These are phyloP conservation scores for Myotis davidii DNA, from an alignment of 2,113 vertebrate species.

Conservation along the genomic window DNA sequence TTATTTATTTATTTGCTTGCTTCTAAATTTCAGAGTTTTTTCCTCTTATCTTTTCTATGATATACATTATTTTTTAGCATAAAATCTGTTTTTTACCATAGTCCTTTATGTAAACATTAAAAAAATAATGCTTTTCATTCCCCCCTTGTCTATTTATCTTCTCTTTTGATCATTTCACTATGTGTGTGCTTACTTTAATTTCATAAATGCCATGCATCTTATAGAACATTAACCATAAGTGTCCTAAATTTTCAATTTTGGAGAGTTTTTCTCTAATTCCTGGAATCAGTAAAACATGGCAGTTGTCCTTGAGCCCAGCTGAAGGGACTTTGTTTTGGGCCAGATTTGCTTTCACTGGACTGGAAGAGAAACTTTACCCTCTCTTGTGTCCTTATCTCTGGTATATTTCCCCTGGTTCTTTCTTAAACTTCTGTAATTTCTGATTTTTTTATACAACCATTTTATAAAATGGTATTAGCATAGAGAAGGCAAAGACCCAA, in stretches of 20 bases:
- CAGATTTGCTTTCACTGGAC: background rate
- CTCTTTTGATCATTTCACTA: background rate
- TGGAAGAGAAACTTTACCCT: background rate
- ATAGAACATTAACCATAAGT: background rate
- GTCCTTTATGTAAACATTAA: background rate
- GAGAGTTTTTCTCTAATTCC: background rate
- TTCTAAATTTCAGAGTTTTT: background rate
- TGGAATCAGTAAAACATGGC: background rate
- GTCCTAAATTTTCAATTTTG: background rate
- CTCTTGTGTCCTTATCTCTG: background rate
- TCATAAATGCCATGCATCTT: background rate
- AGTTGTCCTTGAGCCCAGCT: background rate
- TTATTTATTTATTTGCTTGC: background rate
- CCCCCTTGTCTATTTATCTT: background rate
- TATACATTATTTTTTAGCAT: background rate
- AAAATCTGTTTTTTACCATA: background rate
- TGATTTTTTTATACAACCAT: constrained; percentile 21
- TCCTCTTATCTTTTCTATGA: background rate
- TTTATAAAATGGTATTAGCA: constrained; percentile 13
- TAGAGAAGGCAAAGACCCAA: constrained; percentile 1
- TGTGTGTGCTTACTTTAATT: background rate
- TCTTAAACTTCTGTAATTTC: constrained; percentile 21
- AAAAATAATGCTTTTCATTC: background rate
- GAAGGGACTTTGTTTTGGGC: background rate
- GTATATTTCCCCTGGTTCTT: background rate